Conservation (phyloP, 2,888 invertebrate genomes). For the Synanthedon andrenaeformis region DNA sequence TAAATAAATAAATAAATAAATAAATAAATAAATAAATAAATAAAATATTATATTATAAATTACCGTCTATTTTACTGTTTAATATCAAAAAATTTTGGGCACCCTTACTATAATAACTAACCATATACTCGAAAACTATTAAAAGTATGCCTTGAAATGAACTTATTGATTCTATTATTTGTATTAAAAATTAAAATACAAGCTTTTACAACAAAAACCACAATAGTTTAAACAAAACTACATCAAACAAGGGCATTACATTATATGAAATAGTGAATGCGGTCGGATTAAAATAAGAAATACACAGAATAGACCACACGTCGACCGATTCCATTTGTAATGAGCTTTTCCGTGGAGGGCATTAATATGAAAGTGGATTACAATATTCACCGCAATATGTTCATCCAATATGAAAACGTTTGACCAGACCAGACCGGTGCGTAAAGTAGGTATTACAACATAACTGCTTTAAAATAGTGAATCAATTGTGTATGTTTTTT, state of each 20-base stretch:
- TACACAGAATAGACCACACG: conserved; percentile 18
- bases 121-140: no score
- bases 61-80: no score
- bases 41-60: no score
- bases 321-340: conserved; percentile 34
- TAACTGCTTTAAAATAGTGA: no score
- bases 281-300: conserved; percentile 28
- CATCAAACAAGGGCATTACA: conserved; percentile 17
- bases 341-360: conserved; percentile 27
- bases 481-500: no score
- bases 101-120: no score
- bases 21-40: no score
- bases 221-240: not conserved
- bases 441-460: no score
- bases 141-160: not conserved
- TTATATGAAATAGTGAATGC: conserved; percentile 28
- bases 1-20: no score
- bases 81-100: no score
- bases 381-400: conserved; percentile 22
- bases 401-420: conserved; percentile 19
- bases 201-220: not conserved
- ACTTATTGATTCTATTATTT: not conserved
- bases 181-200: not conserved
- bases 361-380: conserved; percentile 26
- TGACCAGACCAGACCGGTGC: not conserved